Conservation (phyloP, 2,888 invertebrate genomes). For the Ophioninae sp. region DNA sequence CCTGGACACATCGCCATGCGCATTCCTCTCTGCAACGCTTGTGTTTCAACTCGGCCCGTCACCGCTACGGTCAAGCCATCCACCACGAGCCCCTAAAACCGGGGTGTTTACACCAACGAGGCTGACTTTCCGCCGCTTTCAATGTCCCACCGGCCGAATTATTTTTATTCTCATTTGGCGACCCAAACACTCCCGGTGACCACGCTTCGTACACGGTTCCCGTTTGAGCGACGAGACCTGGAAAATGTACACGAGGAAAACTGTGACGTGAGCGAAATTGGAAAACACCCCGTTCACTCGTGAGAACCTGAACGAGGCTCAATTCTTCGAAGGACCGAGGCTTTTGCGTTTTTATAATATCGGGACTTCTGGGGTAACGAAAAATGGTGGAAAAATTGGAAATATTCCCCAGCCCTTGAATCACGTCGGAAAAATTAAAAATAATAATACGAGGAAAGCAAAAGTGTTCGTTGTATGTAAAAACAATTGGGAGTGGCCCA, state of each 20-base stretch:
- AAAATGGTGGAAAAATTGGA: neutral
- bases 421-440: neutral
- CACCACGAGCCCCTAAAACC: neutral
- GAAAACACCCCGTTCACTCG: conserved; percentile 28
- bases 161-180: conserved; percentile 11
- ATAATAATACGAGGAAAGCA: neutral
- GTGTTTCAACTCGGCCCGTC: conserved; percentile 19
- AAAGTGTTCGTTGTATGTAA: neutral
- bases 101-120: neutral
- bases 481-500: neutral
- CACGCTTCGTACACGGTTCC: neutral
- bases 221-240: neutral
- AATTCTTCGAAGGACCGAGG: neutral
- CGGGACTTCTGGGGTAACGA: neutral
- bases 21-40: conserved; percentile 16
- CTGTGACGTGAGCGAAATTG: conserved; percentile 16
- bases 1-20: conserved; percentile 37
- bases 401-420: neutral
- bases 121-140: conserved; percentile 35
- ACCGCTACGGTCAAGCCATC: conserved; percentile 15
- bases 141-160: conserved; percentile 47
- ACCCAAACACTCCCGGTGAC: neutral
- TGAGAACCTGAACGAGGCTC: neutral
- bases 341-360: neutral
- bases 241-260: conserved; percentile 3